Evolutionary conservation across 2,888 invertebrate genomes (phyloP), one percentile per base, ranked within the genome.

Genomic region (Dolomedes plantarius): DNA sequence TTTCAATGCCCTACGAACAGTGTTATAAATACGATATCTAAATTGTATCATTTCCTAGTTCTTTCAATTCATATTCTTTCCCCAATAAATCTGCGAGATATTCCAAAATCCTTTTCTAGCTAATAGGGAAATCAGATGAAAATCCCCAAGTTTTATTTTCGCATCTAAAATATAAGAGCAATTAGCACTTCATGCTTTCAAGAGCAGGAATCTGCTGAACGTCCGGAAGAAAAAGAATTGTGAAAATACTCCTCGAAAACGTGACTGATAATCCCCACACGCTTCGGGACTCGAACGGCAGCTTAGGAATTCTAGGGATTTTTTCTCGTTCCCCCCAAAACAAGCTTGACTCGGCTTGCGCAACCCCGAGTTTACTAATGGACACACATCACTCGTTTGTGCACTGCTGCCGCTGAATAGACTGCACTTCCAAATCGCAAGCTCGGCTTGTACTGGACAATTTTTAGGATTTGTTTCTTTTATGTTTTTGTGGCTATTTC

Each of bases 261-360:
- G 23, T 56, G 23, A 23, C 56, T 23, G 5, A 56, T 56, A 23
- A 23, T 56, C 56, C 56, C 56, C 23, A 23, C 2, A 2, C 16
- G 5, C 56, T 23, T 56, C 23, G 3, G 23, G 3, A 23, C 56
- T 23, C 5, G 23, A n/a, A 23, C 23, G 5, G 23, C 56, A 56
- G 23, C 56, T 65, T 19, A 46, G 46, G 65, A 41, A 31, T 65
- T 31, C 31, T 46, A 65, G 72, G 71, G 62, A 80, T 50, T 81
- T 32, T 65, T n/a, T 67, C 7, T 31, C 28, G 16, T 13, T 29
- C 13, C n/a, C 46, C 28, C 65, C 65, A 67, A 68, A 75, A 68
- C 67, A 67, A 68, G 76, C 76, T 77, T 68, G 67, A 32, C 67
- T 32, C 36, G 36, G 32, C 68, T 64, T 64, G 64, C 23, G 64